Evolutionary conservation across 2,888 invertebrate species (phyloP), one percentile per base, ranked within the genome.

Genomic region (Slavum lentiscoides): DNA sequence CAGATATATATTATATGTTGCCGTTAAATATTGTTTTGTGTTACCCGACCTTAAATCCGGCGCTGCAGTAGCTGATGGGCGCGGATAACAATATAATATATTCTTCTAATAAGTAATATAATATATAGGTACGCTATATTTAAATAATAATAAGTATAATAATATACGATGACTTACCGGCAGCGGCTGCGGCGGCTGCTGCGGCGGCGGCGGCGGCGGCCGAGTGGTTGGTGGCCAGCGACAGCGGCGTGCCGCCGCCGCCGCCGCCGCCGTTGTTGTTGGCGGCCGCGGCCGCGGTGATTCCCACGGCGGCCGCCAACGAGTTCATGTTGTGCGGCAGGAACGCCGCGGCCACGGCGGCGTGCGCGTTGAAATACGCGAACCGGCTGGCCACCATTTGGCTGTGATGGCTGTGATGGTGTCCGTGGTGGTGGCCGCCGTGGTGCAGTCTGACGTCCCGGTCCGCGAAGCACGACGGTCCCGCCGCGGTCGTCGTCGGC

Each of bases 331-430:
- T 90, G 85, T 92, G 91, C 49, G 94, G 94, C 85, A 94, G 87
- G 87, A 94, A 94, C 69, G 94, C 94, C 21, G 94, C 94, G 13
- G 94, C 94, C 69, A 94, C 94, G n/a, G 95, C 94, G 64, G 95
- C 94, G 86, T 95, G 94, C 74, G 94, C 94, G 88, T 95, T 95
- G 87, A 95, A 93, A 87, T 95, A 95, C 82, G 94, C 94, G 91
- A 95, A 94, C 64, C 95, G 82, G 77, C 85, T 84, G 61, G 85
- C 77, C 77, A 77, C 77, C 77, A 77, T 77, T 49, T 77, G 77
- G 39, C 69, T 77, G 70, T 77, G 76, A 49, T 76, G 77, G 53
- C 84, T 76, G 92, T 92, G 76, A 91, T 91, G 73, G 92, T 92
- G 88, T 92, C 92, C 90, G 85, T 92, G 91, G 86, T 91, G 43